Conservation (phyloP, 2,797 vertebrate species). For the Brachyrhaphis roseni region DNA sequence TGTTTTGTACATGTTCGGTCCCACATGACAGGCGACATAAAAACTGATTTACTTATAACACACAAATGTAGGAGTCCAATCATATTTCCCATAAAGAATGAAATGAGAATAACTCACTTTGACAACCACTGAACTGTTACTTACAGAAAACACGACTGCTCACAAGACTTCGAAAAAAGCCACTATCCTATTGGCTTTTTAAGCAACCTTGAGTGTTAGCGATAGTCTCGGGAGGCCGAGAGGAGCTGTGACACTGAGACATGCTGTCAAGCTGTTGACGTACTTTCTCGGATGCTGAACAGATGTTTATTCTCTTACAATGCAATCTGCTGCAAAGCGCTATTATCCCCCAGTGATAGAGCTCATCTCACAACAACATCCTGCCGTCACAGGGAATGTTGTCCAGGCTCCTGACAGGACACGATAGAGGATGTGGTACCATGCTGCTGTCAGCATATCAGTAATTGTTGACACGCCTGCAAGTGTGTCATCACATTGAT, state of each 20-base stretch:
- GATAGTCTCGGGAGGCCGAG: slow-evolving; percentile 36
- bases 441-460: slow-evolving; percentile 64
- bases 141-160: not conserved
- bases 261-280: slow-evolving; percentile 70
- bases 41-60: not conserved
- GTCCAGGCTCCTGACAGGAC: slow-evolving; percentile 62
- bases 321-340: slow-evolving; percentile 67
- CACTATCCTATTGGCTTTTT: slow-evolving; percentile 3
- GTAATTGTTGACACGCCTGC: slow-evolving; percentile 54
- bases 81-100: not conserved
- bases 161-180: slow-evolving; percentile 8
- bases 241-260: slow-evolving; percentile 55
- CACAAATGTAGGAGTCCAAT: not conserved
- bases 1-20: not conserved
- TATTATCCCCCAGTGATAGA: slow-evolving; percentile 70
- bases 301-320: slow-evolving; percentile 71
- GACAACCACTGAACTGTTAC: slow-evolving; percentile 4
- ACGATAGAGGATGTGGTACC: slow-evolving; percentile 63
- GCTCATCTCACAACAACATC: slow-evolving; percentile 77
- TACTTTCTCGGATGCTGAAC: slow-evolving; percentile 64
- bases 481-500: slow-evolving; percentile 47
- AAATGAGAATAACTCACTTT: not conserved
- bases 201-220: slow-evolving; percentile 18
- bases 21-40: not conserved
- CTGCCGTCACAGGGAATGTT: slow-evolving; percentile 56